Percentiles rank a stretch among this genome's conserved stretches.
These are phyloP conservation scores for Hypercompe scribonia DNA, from an alignment of 2,888 invertebrate genomes.

Conservation along the genomic window DNA sequence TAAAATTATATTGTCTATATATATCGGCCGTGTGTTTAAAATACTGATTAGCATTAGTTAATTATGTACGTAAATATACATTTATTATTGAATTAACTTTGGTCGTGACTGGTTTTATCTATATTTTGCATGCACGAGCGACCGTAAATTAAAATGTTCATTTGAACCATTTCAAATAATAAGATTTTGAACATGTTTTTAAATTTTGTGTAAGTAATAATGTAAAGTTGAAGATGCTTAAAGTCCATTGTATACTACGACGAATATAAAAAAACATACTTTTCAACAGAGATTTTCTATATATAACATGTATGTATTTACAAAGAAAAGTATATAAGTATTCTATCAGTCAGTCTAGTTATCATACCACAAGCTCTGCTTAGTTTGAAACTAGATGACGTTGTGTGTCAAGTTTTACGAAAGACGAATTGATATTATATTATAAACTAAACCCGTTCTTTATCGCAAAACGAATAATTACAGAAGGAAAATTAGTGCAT, in stretches of 20 bases:
- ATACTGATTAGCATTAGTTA: constrained; percentile 5
- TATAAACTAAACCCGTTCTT: too few relatives aligned
- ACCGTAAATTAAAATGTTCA: neutral
- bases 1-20: constrained; percentile 11
- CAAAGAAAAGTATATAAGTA: too few relatives aligned
- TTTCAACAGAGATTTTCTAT: neutral
- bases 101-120: neutral
- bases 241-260: neutral
- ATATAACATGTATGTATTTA: too few relatives aligned
- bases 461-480: neutral
- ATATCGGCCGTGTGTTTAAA: constrained; percentile 3
- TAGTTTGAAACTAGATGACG: too few relatives aligned
- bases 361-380: too few relatives aligned
- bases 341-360: too few relatives aligned
- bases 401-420: too few relatives aligned
- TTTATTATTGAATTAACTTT: constrained; percentile 4
- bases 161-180: neutral
- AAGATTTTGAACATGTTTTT: neutral
- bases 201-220: neutral
- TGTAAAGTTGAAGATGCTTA: neutral
- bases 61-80: constrained; percentile 14
- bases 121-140: constrained; percentile 5
- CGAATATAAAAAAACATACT: neutral
- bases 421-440: too few relatives aligned
- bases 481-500: neutral